Evolutionary conservation across 2,888 invertebrate genomes (phyloP), one percentile per base, ranked within the genome.

Genomic region (Deilephila porcellus): DNA sequence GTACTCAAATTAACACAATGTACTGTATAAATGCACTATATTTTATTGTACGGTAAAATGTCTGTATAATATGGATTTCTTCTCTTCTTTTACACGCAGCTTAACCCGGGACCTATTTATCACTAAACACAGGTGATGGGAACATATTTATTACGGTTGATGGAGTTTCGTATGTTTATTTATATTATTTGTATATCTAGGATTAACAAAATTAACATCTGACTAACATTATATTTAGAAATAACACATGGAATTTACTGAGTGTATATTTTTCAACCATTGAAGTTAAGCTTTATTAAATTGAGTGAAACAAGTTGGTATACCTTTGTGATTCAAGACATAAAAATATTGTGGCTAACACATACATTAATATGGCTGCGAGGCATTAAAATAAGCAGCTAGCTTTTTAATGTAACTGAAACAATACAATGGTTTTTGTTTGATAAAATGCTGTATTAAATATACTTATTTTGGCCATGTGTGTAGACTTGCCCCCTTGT

Each of bases 21-120:
- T 72, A 73, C 25, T 74, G 60, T 71, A 75, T 76, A 71, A n/a
- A 59, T 74, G 82, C 81, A 84, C 83, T 81, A 59, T 56, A 67
- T 56, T 67, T 74, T 74, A 75, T 79, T 75, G 75, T 80, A 74
- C 79, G 84, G 80, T 85, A 85, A 79, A 80, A 79, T 86, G 81
- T 86, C 81, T 91, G 81, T 92, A 88, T 91, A 92, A 92, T 87
- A 77, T 87, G 85, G 87, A 89, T 90, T 90, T 93, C 89, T 45
- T 94, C 90, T 94, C 92, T 93, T 94, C 92, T 95, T 95, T 67
- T 95, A 93, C 95, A 95, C 85, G 95, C 95, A 95, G 95, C 95
- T 93, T 95, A 95, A 94, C 91, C 93, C 94, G 94, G 95, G 95
- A 94, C 91, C 94, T 93, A 93, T 95, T 86, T 95, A 94, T 94